Conservation (phyloP, 2,797 vertebrate genomes). For the Pteropus rufus region DNA sequence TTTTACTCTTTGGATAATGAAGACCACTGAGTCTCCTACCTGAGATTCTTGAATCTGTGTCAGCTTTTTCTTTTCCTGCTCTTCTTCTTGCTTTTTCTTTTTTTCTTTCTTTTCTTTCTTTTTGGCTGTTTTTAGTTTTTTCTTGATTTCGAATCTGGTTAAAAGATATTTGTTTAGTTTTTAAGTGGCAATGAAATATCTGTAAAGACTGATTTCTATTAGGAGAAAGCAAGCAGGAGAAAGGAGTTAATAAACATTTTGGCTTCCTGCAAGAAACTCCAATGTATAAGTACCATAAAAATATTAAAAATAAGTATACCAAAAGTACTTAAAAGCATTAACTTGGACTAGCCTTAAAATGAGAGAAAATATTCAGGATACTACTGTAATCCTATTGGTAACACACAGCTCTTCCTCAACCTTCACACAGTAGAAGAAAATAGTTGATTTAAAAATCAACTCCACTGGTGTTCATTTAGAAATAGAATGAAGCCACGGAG, state of each 20-base stretch:
- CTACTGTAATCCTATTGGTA: background rate
- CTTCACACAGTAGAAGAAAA: background rate
- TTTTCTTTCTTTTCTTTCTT: conserved; percentile 99
- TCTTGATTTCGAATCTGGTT: conserved; percentile 98
- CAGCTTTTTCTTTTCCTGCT: conserved; percentile 96
- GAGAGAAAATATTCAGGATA: conserved; percentile 2
- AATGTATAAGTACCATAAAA: background rate
- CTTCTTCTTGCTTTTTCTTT: conserved; percentile 98
- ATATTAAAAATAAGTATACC: background rate
- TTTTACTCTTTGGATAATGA: background rate
- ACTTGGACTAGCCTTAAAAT: background rate
- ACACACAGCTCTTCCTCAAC: background rate
- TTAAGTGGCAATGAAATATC: conserved; percentile 40
- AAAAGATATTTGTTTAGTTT: conserved; percentile 62
- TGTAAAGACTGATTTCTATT: conserved; percentile 31
- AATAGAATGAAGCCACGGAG: background rate
- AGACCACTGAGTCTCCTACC: conserved; percentile 84
- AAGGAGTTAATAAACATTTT: conserved; percentile 18
- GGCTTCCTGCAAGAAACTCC: conserved; percentile 24
- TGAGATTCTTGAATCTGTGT: conserved; percentile 96
- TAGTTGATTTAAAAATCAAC: background rate
- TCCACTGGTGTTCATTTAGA: background rate
- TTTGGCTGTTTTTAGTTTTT: conserved; percentile 98
- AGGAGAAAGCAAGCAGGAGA: background rate
- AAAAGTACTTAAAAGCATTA: conserved; percentile 9